Evolutionary conservation across 2,113 vertebrate species (phyloP).

Genomic region (Cebidichthys violaceus): DNA sequence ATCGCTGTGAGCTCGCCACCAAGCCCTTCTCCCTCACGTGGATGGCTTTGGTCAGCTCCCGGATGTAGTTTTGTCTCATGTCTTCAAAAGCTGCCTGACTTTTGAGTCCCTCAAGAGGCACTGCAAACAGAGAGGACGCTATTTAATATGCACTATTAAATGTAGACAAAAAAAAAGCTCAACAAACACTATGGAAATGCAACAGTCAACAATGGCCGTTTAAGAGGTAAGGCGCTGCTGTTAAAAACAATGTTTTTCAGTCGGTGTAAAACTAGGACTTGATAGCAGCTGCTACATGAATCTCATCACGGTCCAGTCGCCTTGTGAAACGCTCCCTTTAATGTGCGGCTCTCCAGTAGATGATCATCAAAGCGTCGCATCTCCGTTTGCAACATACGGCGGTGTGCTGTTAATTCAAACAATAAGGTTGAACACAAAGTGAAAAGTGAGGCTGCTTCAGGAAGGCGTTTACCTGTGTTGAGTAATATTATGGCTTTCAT

Average conservation of each 20-base stretch:
- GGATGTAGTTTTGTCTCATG: conserved; percentile 96
- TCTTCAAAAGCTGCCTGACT: conserved; percentile 96
- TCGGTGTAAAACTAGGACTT: conserved; percentile 5
- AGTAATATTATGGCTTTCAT: conserved; percentile 98
- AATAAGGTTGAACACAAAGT: neutral
- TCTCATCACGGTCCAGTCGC: conserved; percentile 21
- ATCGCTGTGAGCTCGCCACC: conserved; percentile 92
- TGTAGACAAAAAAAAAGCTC: neutral
- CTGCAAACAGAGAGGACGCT: conserved; percentile 70
- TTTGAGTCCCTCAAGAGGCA: conserved; percentile 96
- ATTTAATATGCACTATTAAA: neutral
- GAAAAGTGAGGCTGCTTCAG: neutral
- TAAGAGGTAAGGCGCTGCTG: neutral
- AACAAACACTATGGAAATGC: neutral
- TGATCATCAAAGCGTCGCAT: conserved; percentile 25
- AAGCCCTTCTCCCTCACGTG: conserved; percentile 91
- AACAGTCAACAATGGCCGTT: neutral
- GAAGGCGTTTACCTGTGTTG: conserved; percentile 89
- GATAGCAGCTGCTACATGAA: conserved; percentile 52
- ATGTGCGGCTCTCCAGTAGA: conserved; percentile 5
- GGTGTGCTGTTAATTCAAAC: neutral
- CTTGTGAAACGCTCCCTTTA: conserved; percentile 13
- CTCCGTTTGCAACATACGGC: conserved; percentile 19
- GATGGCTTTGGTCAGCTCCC: conserved; percentile 93
- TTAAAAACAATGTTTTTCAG: conserved; percentile 14